Evolutionary conservation across 1,140 invertebrate genomes (phyloP).

Genomic region (Pachypsylla venusta): DNA sequence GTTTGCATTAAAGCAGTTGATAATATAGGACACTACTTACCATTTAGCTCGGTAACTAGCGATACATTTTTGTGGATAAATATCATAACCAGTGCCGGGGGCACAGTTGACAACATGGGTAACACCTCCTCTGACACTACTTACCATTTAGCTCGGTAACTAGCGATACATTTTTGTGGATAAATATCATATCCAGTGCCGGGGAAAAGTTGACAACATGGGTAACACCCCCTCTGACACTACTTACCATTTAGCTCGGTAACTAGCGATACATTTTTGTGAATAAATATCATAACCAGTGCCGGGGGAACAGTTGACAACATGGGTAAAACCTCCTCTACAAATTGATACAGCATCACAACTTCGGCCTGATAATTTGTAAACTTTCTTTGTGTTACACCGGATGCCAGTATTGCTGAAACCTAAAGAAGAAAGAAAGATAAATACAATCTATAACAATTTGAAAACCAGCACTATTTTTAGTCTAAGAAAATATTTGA

Average conservation of each 20-base stretch:
- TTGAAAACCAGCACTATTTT: not conserved
- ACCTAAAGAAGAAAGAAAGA: constrained; percentile 12
- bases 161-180: constrained; percentile 19
- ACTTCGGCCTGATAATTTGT: constrained; percentile 18
- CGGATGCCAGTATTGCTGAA: constrained; percentile 18
- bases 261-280: constrained; percentile 20
- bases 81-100: constrained; percentile 21
- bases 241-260: constrained; percentile 24
- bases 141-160: constrained; percentile 23
- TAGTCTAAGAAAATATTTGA: too few relatives aligned
- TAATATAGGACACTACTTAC: constrained; percentile 19
- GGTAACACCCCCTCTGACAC: constrained; percentile 18
- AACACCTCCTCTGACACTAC: constrained; percentile 17
- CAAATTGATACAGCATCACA: constrained; percentile 25
- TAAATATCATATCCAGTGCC: constrained; percentile 21
- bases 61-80: constrained; percentile 18
- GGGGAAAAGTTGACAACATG: constrained; percentile 22
- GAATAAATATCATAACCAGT: constrained; percentile 20
- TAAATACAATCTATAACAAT: not conserved
- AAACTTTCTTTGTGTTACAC: constrained; percentile 20
- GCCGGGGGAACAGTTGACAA: constrained; percentile 22
- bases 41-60: constrained; percentile 22
- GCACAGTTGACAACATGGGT: constrained; percentile 23
- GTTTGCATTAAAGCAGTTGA: too few relatives aligned
- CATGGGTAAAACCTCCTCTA: constrained; percentile 18